Evolutionary conservation across 1,140 invertebrate species (phyloP).

Genomic region (Doryteuthis pealeii): DNA sequence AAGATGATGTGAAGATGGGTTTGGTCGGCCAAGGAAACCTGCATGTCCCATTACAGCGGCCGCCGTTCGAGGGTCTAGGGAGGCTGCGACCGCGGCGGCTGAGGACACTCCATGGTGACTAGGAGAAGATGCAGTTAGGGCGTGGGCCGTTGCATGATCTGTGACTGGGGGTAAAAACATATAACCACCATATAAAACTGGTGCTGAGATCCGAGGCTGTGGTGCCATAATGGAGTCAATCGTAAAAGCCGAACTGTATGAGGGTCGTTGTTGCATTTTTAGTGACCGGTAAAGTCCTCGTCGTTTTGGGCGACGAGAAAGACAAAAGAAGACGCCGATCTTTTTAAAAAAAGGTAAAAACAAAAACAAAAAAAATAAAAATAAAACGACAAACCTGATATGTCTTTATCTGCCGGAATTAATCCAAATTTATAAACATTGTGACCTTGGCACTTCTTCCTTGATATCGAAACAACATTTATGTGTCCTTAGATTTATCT

Average conservation of each 20-base stretch:
- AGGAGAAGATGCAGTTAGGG: background rate
- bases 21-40: background rate
- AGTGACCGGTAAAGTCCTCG: no score
- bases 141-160: background rate
- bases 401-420: no score
- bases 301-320: slow-evolving; percentile 19
- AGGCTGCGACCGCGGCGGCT: background rate
- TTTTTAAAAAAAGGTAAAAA: no score
- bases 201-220: slow-evolving; percentile 23
- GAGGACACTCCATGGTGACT: slow-evolving; percentile 17
- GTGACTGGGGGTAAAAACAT: slow-evolving; percentile 24
- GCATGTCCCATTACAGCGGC: slow-evolving; percentile 5
- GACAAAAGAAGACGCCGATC: background rate
- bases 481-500: no score
- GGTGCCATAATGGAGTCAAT: slow-evolving; percentile 33
- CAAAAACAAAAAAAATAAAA: no score
- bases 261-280: slow-evolving; percentile 14
- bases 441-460: no score
- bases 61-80: slow-evolving; percentile 20
- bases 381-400: no score
- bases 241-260: slow-evolving; percentile 23
- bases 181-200: slow-evolving; percentile 25
- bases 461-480: no score
- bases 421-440: no score
- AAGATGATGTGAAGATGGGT: background rate